These are phyloP conservation scores for Dissostichus mawsoni DNA, from an alignment of 2,113 vertebrate species.

Conservation along the genomic window DNA sequence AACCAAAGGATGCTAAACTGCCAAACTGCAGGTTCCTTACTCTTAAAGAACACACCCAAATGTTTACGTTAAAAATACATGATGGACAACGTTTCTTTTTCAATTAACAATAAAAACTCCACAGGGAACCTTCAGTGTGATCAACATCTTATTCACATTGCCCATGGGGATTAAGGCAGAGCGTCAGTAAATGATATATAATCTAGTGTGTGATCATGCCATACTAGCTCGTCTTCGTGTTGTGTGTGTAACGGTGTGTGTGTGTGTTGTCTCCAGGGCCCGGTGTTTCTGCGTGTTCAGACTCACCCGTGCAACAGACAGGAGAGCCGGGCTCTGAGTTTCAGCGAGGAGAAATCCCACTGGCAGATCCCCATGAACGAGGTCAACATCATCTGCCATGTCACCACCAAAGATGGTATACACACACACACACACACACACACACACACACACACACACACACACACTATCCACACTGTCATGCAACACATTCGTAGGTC, in stretches of 20 bases:
- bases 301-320: conserved; percentile 87
- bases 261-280: conserved; percentile 85
- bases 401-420: conserved; percentile 88
- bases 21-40: no score
- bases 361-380: conserved; percentile 94
- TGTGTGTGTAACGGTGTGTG: neutral
- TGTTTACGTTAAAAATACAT: no score
- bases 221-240: neutral
- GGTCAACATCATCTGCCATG: conserved; percentile 92
- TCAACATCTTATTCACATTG: no score
- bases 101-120: no score
- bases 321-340: conserved; percentile 90
- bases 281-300: conserved; percentile 90
- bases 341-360: conserved; percentile 91
- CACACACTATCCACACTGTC: neutral
- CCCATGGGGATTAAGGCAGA: no score
- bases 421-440: conserved; percentile 9
- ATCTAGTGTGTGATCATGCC: no score
- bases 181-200: no score
- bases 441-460: neutral
- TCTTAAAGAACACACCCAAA: no score
- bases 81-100: no score
- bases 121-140: no score
- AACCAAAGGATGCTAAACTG: no score
- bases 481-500: no score